These are phyloP conservation scores for Bombus haemorrhoidalis DNA, from an alignment of 1,140 invertebrate species.

Conservation along the genomic window DNA sequence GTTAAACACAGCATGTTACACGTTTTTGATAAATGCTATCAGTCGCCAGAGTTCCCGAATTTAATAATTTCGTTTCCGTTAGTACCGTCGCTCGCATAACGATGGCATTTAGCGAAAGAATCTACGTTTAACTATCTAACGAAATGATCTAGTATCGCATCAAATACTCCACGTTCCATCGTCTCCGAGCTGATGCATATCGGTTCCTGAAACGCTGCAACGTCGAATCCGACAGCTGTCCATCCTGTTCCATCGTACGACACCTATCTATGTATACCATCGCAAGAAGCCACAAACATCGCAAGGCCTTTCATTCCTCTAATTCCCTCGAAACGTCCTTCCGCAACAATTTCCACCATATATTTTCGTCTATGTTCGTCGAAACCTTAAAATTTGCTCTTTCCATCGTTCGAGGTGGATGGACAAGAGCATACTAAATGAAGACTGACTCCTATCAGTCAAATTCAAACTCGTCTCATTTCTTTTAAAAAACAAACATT, in stretches of 20 bases:
- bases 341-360: neutral
- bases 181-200: neutral
- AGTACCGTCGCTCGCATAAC: neutral
- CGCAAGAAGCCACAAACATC: neutral
- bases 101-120: neutral
- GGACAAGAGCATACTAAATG: no score
- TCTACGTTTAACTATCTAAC: neutral
- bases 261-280: slow-evolving; percentile 8
- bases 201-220: neutral
- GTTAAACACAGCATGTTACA: no score
- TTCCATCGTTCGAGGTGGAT: neutral
- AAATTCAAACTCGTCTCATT: no score
- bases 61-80: neutral
- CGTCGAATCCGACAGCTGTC: neutral
- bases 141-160: neutral
- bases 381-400: neutral
- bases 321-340: neutral
- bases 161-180: neutral
- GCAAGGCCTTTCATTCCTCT: neutral
- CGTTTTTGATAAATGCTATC: no score
- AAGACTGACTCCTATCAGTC: no score
- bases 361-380: neutral
- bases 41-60: no score
- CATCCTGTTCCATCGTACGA: neutral
- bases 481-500: no score